Evolutionary conservation across 2,888 invertebrate species (phyloP).

Genomic region (Apamea anceps): DNA sequence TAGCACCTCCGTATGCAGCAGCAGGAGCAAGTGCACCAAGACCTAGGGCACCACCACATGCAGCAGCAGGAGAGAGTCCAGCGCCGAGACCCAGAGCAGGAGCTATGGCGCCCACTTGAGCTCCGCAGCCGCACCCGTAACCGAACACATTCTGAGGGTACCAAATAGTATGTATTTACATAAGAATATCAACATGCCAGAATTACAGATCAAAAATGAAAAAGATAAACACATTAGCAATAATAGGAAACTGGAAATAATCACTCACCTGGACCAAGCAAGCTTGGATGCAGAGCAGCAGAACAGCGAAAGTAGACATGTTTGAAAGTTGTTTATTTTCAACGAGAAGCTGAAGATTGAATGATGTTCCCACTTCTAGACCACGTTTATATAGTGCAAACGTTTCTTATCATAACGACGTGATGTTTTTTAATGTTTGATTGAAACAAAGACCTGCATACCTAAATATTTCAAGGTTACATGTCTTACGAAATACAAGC

Average conservation of each 20-base stretch:
- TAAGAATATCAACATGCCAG: no score
- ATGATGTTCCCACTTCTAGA: not conserved
- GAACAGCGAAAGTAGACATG: conserved; percentile 16
- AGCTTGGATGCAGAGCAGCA: conserved; percentile 12
- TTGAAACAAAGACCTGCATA: not conserved
- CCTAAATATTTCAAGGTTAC: no score
- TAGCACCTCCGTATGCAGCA: no score
- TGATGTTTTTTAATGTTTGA: not conserved
- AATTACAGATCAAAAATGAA: not conserved
- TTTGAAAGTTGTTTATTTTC: not conserved
- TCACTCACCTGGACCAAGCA: conserved; percentile 17
- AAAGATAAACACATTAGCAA: not conserved
- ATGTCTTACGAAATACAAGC: not conserved
- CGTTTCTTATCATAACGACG: not conserved
- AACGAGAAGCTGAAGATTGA: not conserved
- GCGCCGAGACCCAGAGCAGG: conserved; percentile 52
- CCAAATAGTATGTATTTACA: no score
- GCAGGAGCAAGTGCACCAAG: not conserved
- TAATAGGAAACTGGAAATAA: no score
- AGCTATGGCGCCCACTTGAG: not conserved
- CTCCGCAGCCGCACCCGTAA: no score
- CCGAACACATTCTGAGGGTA: not conserved
- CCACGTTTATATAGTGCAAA: not conserved
- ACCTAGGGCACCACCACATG: conserved; percentile 1
- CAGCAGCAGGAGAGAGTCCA: not conserved